A percentile compares a stretch with the other conserved stretches of the same genome.
Conservation (phyloP, 1,140 invertebrate species). For the Eufriesea mexicana region DNA sequence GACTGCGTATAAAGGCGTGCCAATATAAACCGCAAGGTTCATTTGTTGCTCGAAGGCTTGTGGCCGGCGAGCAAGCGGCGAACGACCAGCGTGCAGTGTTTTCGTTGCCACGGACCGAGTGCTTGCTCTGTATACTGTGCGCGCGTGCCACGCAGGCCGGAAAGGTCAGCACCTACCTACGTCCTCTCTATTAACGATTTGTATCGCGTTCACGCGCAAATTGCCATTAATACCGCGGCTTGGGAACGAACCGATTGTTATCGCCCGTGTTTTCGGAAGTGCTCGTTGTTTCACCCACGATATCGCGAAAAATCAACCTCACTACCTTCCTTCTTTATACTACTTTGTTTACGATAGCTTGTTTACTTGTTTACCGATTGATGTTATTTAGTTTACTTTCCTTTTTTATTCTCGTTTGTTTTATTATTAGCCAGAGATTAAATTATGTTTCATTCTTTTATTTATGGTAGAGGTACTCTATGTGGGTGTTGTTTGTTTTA, state of each 20-base stretch:
- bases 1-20: conserved; percentile 54
- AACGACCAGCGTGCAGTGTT: conserved; percentile 48
- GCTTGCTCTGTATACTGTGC: not conserved
- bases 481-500: too few relatives aligned
- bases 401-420: too few relatives aligned
- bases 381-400: too few relatives aligned
- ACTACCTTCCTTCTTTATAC: not conserved
- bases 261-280: conserved; percentile 4
- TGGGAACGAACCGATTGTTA: not conserved
- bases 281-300: not conserved
- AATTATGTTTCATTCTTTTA: too few relatives aligned
- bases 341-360: too few relatives aligned
- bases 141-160: conserved; percentile 34
- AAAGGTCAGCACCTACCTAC: conserved; percentile 54
- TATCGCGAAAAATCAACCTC: not conserved
- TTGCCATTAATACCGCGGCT: conserved; percentile 6
- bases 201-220: conserved; percentile 24
- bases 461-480: too few relatives aligned
- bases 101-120: conserved; percentile 50
- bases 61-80: not conserved
- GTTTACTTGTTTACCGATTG: too few relatives aligned
- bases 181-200: not conserved
- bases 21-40: conserved; percentile 63
- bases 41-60: conserved; percentile 64
- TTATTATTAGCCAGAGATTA: too few relatives aligned